Evolutionary conservation across 1,140 invertebrate genomes (phyloP), one percentile per base, ranked within the genome.

Genomic region (Cotesia glomerata): DNA sequence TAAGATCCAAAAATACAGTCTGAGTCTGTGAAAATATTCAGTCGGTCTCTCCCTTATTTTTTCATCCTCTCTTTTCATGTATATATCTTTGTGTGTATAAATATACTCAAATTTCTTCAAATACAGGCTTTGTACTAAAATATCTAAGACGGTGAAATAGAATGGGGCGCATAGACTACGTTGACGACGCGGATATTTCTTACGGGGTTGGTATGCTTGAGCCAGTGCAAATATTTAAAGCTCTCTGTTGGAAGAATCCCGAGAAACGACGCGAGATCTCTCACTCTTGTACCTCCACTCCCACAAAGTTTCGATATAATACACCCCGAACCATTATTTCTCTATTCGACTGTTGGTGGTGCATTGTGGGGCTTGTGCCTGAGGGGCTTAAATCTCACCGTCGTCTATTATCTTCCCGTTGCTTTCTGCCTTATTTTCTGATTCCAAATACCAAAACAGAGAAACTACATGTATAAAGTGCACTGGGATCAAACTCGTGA

Each of bases 151-250:
- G n/a, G 32, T 49, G 5, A 66, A 34, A 66, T 34, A 56, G 16
- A 16, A 52, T 45, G 9, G 16, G 32, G 4, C 26, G 45, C 56
- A 61, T n/a, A 70, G 36, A 62, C 36, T 64, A 49, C 35, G 34
- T 66, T 14, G 14, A 45, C 34, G 70, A 72, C 58, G 51, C 63
- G 26, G 49, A 71, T 71, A 64, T 71, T 71, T 64, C 11, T 66
- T 56, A 16, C 54, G n/a, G 4, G 54, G 54, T 54, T 66, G 49
- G 63, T 54, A 59, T 35, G 36, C 63, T 5, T 61, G 59, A 54
- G 14, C 35, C 62, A 66, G 49, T 35, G 63, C 62, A 72, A 72
- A 72, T 72, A 72, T 72, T 66, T 72, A 59, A 45, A 65, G 51
- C 52, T 72, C 39, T 45, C 36, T 35, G 14, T 14, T 34, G 35